phyloP scores from a whole-genome alignment of 2,797 vertebrate species.

The Sebastes wilsoni region DNA sequence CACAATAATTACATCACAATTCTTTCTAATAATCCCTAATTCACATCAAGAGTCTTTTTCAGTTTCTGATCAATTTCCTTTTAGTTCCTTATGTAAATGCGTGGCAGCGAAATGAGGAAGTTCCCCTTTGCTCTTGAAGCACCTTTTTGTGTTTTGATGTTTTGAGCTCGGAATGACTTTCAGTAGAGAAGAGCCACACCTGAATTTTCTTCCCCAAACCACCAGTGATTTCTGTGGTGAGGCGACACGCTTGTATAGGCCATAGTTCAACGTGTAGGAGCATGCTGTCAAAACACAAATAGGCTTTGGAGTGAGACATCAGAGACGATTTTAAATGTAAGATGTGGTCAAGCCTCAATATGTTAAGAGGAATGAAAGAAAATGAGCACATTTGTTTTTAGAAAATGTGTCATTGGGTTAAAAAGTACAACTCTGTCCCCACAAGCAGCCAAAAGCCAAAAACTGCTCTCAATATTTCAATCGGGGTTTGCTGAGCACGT shows the following conservation, averaged over 20 bases:
- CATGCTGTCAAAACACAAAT: not conserved
- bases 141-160: slow-evolving; percentile 14
- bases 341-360: not conserved
- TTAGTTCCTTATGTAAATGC: not conserved
- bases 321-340: not conserved
- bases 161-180: slow-evolving; percentile 1
- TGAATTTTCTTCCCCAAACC: not conserved
- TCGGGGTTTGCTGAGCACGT: fast-evolving
- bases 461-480: not conserved
- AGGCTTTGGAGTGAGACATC: slow-evolving; percentile 1
- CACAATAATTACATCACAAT: not conserved
- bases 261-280: not conserved
- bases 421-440: not conserved
- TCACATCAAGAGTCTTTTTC: not conserved
- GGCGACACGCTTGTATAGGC: no score
- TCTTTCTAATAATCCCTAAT: not conserved
- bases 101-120: not conserved
- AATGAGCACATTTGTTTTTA: not conserved
- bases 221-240: not conserved
- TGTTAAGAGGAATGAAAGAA: not conserved
- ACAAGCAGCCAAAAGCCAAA: not conserved
- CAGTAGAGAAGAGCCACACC: not conserved
- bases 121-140: not conserved
- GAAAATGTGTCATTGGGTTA: not conserved
- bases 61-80: not conserved